These are phyloP conservation scores for Drosophila repletoides DNA, from an alignment of 1,140 invertebrate genomes.

Conservation along the genomic window DNA sequence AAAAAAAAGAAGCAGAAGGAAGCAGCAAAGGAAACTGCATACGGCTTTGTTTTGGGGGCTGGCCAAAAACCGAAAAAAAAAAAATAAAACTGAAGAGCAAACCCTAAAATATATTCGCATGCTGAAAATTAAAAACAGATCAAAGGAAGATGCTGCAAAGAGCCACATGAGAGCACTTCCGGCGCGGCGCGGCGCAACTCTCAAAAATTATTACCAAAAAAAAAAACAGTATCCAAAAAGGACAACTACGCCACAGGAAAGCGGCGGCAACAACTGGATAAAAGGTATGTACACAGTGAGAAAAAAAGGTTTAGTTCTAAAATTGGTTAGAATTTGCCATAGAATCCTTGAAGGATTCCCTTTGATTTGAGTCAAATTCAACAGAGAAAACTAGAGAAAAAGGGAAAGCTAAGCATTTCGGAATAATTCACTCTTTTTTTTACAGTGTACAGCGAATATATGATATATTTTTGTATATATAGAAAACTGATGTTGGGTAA, in stretches of 20 bases:
- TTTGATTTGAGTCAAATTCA: too few species aligned
- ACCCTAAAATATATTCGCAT: conserved; percentile 35
- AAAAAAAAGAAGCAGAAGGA: not conserved
- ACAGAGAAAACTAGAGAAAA: too few species aligned
- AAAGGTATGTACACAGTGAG: not conserved
- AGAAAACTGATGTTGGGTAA: conserved; percentile 48
- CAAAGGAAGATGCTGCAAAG: conserved; percentile 62
- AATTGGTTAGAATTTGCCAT: too few species aligned
- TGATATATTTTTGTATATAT: not conserved
- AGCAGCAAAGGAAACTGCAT: conserved; percentile 32
- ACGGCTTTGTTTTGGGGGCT: not conserved
- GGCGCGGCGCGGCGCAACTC: conserved; percentile 44
- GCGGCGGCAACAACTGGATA: conserved; percentile 16
- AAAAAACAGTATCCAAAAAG: conserved; percentile 33
- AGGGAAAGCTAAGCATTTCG: too few species aligned
- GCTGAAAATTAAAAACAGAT: conserved; percentile 78
- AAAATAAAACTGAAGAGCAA: not conserved
- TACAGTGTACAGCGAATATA: too few species aligned
- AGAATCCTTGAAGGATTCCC: too few species aligned
- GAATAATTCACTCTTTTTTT: too few species aligned
- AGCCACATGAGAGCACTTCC: conserved; percentile 72
- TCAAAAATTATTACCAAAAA: conserved; percentile 72
- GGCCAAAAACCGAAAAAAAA: not conserved
- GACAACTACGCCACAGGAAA: conserved; percentile 66
- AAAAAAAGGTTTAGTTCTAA: too few species aligned